A percentile compares a stretch with the other conserved stretches of the same genome.
Conservation (phyloP, 2,113 vertebrate species). For the Emydura subglobosa region DNA sequence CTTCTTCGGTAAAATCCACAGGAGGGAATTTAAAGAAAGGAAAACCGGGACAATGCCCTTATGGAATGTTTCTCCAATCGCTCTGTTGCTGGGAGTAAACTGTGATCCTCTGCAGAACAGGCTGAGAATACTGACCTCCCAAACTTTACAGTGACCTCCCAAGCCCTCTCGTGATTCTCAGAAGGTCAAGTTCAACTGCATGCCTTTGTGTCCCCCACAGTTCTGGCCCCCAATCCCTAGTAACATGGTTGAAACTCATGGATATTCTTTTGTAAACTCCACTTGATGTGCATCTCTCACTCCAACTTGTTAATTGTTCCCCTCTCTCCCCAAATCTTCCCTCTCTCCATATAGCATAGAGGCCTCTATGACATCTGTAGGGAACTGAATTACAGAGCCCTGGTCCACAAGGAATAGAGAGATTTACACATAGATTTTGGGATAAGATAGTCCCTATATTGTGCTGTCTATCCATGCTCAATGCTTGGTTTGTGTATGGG, state of each 20-base stretch:
- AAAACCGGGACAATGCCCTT: not conserved
- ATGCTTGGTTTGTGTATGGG: not conserved
- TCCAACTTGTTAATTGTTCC: not conserved
- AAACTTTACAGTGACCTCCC: accelerated
- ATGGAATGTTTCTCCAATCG: not conserved
- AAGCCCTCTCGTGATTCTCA: not conserved
- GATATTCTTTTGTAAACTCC: not conserved
- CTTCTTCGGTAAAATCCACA: not conserved
- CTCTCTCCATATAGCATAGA: not conserved
- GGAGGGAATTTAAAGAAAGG: accelerated
- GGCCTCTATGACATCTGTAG: not conserved
- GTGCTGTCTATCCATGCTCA: not conserved
- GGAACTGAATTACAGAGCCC: not conserved
- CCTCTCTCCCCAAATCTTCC: not conserved
- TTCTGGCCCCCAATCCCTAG: not conserved
- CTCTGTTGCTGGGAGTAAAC: not conserved
- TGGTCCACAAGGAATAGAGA: not conserved
- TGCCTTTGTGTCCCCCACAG: not conserved
- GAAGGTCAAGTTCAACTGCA: not conserved
- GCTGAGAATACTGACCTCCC: not conserved
- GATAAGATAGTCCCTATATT: not conserved
- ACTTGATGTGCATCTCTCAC: not conserved
- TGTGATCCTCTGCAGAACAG: not conserved
- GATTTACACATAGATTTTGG: not conserved
- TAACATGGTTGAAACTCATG: not conserved